phyloP scores from a whole-genome alignment of 2,113 vertebrate species.

The Brachyistius frenatus region DNA sequence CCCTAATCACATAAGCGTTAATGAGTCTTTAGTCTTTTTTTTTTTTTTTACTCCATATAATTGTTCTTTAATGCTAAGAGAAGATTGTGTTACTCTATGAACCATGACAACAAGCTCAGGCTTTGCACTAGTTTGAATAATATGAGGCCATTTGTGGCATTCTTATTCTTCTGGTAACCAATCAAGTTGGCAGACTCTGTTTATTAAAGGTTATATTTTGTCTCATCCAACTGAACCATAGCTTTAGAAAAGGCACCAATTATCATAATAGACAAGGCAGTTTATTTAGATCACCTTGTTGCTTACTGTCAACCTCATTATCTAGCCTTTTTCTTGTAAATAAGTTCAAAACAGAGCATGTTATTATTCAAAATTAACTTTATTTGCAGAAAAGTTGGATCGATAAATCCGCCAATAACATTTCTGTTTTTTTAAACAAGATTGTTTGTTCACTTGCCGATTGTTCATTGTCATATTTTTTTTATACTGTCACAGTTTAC shows the following conservation, averaged over 20 bases:
- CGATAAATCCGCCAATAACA: no score
- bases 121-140: background rate
- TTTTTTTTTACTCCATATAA: background rate
- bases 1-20: background rate
- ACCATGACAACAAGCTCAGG: background rate
- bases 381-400: no score
- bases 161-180: background rate
- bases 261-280: background rate
- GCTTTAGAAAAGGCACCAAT: slow-evolving; percentile 9
- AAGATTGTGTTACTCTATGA: background rate
- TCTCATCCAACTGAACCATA: background rate
- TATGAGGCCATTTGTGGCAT: background rate
- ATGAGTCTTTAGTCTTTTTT: background rate
- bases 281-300: no score
- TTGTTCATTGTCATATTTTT: no score
- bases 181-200: background rate
- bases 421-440: no score
- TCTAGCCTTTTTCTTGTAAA: no score
- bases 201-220: slow-evolving; percentile 1
- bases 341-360: no score
- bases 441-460: no score
- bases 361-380: no score
- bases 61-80: background rate
- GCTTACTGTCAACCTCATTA: no score
- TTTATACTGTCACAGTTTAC: no score